Conservation (phyloP, 2,113 vertebrate genomes). For the Sinosuthora webbiana region DNA sequence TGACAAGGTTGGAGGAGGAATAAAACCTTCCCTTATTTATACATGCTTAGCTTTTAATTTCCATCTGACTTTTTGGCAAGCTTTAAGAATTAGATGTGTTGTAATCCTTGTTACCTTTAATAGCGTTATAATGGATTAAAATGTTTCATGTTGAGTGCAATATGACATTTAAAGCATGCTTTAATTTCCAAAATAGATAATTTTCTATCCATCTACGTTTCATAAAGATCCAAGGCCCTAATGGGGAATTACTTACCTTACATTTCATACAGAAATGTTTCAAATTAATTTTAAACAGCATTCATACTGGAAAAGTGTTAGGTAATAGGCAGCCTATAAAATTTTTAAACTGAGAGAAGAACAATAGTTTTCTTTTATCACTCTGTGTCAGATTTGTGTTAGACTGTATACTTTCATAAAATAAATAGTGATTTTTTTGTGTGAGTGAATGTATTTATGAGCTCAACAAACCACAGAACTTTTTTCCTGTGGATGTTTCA, state of each 20-base stretch:
- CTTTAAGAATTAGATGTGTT: slow-evolving; percentile 16
- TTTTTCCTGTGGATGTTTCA: neutral
- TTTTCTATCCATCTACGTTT: slow-evolving; percentile 43
- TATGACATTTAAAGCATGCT: slow-evolving; percentile 50
- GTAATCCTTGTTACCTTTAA: slow-evolving; percentile 50
- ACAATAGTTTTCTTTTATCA: neutral
- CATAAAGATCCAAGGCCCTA: neutral
- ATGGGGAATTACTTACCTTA: slow-evolving; percentile 8
- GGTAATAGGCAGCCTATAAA: neutral
- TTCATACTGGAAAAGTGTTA: neutral
- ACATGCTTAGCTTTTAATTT: slow-evolving; percentile 60
- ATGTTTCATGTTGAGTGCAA: slow-evolving; percentile 50
- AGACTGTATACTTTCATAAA: neutral
- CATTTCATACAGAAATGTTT: neutral
- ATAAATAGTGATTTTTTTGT: neutral
- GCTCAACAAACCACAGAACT: neutral
- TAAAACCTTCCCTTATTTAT: slow-evolving; percentile 48
- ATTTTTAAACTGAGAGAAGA: neutral
- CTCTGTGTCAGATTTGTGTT: neutral
- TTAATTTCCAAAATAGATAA: slow-evolving; percentile 42
- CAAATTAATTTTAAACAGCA: neutral
- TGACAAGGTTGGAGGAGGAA: slow-evolving; percentile 12
- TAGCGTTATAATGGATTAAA: slow-evolving; percentile 57
- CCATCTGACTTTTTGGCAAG: slow-evolving; percentile 32
- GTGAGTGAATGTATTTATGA: neutral